Conservation (phyloP, 2,888 invertebrate genomes). For the Epistrophella euchroma region DNA sequence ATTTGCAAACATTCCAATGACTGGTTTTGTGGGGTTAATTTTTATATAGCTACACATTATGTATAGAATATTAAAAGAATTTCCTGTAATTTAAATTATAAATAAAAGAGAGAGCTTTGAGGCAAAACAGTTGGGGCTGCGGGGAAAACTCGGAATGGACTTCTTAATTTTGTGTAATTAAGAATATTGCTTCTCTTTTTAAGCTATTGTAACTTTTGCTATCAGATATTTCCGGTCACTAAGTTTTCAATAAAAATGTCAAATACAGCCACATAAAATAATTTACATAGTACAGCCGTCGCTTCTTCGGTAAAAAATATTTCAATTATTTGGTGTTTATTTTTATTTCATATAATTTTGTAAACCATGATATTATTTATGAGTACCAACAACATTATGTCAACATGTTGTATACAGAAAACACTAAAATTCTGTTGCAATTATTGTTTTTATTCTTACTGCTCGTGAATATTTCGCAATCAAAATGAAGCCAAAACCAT, state of each 20-base stretch:
- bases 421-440: neutral
- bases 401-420: neutral
- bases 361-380: neutral
- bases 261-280: neutral
- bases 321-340: neutral
- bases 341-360: neutral
- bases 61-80: neutral
- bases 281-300: neutral
- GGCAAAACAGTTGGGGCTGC: neutral
- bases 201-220: neutral
- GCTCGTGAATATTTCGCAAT: constrained; percentile 10
- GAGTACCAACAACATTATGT: neutral
- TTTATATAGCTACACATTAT: neutral
- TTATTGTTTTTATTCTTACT: constrained; percentile 8
- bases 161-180: neutral
- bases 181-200: neutral
- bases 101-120: neutral
- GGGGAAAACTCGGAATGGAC: neutral
- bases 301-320: too few relatives aligned
- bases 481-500: neutral
- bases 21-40: neutral
- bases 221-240: neutral
- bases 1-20: constrained; percentile 9
- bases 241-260: neutral
- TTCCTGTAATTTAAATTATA: neutral